Evolutionary conservation across 1,140 invertebrate genomes (phyloP).

Genomic region (Zeugodacus cucurbitae): DNA sequence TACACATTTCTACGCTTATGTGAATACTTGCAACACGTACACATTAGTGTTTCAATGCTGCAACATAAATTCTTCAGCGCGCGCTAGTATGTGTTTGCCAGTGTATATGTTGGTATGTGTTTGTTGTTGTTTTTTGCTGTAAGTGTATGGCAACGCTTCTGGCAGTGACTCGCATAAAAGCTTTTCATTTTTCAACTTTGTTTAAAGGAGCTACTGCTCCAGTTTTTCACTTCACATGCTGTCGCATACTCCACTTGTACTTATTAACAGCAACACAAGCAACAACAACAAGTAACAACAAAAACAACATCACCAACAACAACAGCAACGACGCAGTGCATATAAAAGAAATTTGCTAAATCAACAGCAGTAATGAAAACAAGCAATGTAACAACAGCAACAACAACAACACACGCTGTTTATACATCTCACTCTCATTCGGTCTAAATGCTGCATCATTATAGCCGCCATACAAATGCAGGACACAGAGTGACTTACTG

Average conservation of each 20-base stretch:
- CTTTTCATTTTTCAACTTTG: constrained; percentile 49
- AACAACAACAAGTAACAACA: too few relatives aligned
- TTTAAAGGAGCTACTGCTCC: constrained; percentile 18
- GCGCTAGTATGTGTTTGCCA: background rate
- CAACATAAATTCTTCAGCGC: background rate
- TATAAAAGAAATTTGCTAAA: background rate
- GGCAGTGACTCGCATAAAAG: constrained; percentile 49
- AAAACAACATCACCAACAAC: too few relatives aligned
- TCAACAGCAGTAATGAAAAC: background rate
- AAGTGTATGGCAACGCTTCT: background rate
- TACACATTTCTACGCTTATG: background rate
- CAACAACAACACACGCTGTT: background rate
- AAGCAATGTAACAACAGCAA: background rate
- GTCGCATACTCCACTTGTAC: background rate
- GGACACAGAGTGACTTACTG: background rate
- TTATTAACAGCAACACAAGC: background rate
- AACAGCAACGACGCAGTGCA: background rate
- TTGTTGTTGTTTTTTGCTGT: too few relatives aligned
- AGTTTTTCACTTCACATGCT: background rate
- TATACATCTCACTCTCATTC: background rate
- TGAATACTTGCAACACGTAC: background rate
- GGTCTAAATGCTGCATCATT: background rate
- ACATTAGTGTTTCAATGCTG: background rate
- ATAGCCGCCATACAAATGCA: background rate
- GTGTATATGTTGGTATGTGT: background rate